Evolutionary conservation across 2,797 vertebrate species (phyloP).

Genomic region (Etheostoma perlongum): DNA sequence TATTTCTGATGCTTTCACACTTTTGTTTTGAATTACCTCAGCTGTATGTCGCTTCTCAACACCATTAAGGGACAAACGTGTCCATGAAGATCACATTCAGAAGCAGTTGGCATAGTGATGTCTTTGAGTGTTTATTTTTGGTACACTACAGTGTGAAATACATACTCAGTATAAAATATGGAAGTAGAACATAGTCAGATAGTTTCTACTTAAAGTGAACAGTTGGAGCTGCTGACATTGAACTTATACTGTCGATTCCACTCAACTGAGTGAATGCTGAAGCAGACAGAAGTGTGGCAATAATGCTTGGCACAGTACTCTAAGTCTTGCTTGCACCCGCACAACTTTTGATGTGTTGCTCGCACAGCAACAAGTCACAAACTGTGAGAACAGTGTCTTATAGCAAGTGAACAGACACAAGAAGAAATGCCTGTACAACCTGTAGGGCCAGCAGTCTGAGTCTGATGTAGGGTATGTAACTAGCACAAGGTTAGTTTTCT

Average conservation of each 20-base stretch:
- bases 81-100: neutral
- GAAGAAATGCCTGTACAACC: neutral
- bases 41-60: neutral
- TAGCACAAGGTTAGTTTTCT: neutral
- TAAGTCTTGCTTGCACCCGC: no score
- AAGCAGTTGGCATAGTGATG: neutral
- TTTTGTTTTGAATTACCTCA: neutral
- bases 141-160: neutral
- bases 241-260: constrained; percentile 6
- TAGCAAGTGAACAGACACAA: neutral
- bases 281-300: neutral
- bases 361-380: neutral
- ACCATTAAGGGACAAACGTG: neutral
- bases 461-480: neutral
- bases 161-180: neutral
- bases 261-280: constrained; percentile 11
- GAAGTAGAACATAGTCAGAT: neutral
- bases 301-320: neutral
- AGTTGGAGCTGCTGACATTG: constrained; percentile 29
- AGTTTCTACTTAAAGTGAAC: constrained; percentile 19
- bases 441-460: no score
- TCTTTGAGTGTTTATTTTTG: neutral
- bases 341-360: constrained; percentile 10
- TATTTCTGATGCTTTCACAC: neutral
- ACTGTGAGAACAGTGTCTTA: neutral